phyloP scores from a whole-genome alignment of 2,888 invertebrate genomes.

The Rutpela maculata region DNA sequence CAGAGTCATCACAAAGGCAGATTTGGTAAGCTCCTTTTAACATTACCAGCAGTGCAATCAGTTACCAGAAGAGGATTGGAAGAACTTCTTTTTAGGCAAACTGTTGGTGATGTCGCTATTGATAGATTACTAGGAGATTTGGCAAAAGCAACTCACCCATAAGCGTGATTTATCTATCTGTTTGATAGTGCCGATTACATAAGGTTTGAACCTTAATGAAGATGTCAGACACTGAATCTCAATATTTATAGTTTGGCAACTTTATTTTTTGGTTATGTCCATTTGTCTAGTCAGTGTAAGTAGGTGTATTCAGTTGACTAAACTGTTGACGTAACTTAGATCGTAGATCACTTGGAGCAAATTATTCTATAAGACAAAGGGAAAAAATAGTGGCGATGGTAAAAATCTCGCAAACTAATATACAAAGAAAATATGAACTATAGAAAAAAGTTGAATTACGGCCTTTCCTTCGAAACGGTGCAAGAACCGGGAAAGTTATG shows the following conservation, averaged over 20 bases:
- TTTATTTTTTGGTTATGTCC: not conserved
- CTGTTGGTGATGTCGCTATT: slow-evolving; percentile 84
- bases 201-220: not conserved
- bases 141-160: slow-evolving; percentile 71
- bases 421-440: no score
- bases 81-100: slow-evolving; percentile 87
- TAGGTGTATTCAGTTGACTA: no score
- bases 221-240: not conserved
- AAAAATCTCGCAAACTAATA: no score
- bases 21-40: slow-evolving; percentile 84
- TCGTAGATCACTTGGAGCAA: no score
- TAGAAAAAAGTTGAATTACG: no score
- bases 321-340: no score
- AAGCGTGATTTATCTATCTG: not conserved
- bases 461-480: no score
- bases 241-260: not conserved
- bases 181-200: not conserved
- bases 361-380: no score
- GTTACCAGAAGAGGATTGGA: slow-evolving; percentile 73
- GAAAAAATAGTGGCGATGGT: no score
- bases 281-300: slow-evolving; percentile 11
- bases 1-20: slow-evolving; percentile 74
- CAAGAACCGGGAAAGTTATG: no score
- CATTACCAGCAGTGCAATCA: slow-evolving; percentile 80
- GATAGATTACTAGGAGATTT: slow-evolving; percentile 83